Evolutionary conservation across 2,113 vertebrate species (phyloP), one percentile per base, ranked within the genome.

Genomic region (Nasalis larvatus): DNA sequence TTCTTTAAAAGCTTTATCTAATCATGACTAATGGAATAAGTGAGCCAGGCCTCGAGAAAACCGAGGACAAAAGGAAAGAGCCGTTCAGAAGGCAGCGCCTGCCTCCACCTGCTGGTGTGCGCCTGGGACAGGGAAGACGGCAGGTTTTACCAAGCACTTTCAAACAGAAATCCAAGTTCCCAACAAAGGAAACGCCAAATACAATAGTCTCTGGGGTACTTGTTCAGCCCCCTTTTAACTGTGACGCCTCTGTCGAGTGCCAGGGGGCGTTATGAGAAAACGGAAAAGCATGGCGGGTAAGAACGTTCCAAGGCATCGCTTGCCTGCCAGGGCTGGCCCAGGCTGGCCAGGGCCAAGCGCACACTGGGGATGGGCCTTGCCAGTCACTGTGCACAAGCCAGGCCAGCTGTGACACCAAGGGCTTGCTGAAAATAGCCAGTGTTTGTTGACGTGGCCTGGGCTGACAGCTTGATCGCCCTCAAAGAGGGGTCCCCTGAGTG

Each of bases 331-430:
- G 10, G 27, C 90, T 10, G 49, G 94, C 37, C 20, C 30, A 8
- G 7, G 81, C n/a, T 6, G 63, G 58, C 52, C n/a, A 32, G 40
- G 56, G 85, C 84, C 87, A 83, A 80, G 42, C 8, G 78, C 66
- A 10, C 45, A 56, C 78, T 23, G 35, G 37, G 35, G 32, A 45
- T 10, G 78, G 47, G 89, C 89, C 73, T 45, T 60, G 66, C 21
- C 21, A 7, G 96, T 96, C 97, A 97, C 88, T n/a, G 73, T 21
- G 49, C 74, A 71, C 54, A 76, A 93, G 94, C 47, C 77, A 23
- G 88, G 96, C 86, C 98, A 98, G 98, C 97, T 98, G 98, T 32
- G 97, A 98, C 77, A 3, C 4, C 0, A 66, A 49, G 12, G 60
- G 35, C 20, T 25, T 8, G 27, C 80, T 89, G 89, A 89, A 92